A percentile compares a stretch with the other conserved stretches of the same genome.
phyloP scores from a whole-genome alignment of 2,113 vertebrate genomes.

The Laticauda colubrina region DNA sequence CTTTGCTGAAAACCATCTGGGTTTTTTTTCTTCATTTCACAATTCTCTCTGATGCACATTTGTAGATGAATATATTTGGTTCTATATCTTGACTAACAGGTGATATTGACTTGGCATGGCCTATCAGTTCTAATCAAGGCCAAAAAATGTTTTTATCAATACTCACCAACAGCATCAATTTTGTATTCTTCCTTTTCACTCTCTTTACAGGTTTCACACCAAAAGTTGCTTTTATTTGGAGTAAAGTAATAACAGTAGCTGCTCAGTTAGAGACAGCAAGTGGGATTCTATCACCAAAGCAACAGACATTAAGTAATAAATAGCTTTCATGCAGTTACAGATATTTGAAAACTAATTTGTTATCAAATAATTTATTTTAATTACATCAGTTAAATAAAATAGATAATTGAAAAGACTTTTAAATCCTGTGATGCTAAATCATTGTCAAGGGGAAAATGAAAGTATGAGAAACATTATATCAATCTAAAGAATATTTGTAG shows the following conservation, averaged over 20 bases:
- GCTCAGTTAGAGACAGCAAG: constrained; percentile 45
- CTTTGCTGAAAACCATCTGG: constrained; percentile 1
- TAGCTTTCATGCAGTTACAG: constrained; percentile 60
- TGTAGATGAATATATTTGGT: constrained; percentile 15
- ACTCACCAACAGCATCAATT: constrained; percentile 5
- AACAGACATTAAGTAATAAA: constrained; percentile 50
- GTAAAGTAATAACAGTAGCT: constrained; percentile 22
- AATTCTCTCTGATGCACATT: not conserved
- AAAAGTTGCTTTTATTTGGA: not conserved
- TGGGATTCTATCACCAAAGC: constrained; percentile 36
- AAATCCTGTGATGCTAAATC: constrained; percentile 44
- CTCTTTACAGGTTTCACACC: constrained; percentile 23
- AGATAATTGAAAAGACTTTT: constrained; percentile 50
- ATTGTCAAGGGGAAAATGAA: constrained; percentile 46
- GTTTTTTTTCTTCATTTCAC: not conserved
- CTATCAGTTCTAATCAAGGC: not conserved
- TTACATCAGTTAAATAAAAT: constrained; percentile 60
- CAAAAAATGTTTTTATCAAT: not conserved
- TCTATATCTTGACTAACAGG: constrained; percentile 5
- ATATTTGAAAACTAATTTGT: constrained; percentile 64
- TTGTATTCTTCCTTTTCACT: not conserved
- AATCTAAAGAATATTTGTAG: constrained; percentile 1
- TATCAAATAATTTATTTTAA: constrained; percentile 63
- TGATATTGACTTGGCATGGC: constrained; percentile 9
- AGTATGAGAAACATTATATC: constrained; percentile 27